Evolutionary conservation across 1,140 invertebrate genomes (phyloP), one percentile per base, ranked within the genome.

Genomic region (Drusus annulatus): DNA sequence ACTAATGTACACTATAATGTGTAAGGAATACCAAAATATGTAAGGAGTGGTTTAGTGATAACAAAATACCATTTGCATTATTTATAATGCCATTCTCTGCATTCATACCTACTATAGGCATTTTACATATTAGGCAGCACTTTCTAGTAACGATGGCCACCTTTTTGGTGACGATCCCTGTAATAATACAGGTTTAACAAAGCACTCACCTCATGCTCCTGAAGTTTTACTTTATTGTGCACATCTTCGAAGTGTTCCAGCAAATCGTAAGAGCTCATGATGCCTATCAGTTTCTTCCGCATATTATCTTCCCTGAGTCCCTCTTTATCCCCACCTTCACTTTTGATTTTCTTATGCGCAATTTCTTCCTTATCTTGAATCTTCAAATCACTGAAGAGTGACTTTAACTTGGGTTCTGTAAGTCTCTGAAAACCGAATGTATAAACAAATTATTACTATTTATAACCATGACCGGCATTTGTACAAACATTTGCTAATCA

Each of bases 281-380:
- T 96, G 60, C 91, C 93, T 85, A 94, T 93, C 0, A 98, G 90
- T 85, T 95, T 97, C 76, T 93, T 93, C 25, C 96, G 89, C 15
- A 98, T 85, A 84, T 94, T 93, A 2, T 96, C 94, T 87, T 97
- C 97, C 87, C 94, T 94, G 0, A 96, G 85, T 0, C 97, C 97
- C 85, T 96, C 95, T 85, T 95, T 94, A 88, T 98, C 97, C 81
- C 93, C 92, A 50, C 95, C 95, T 84, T 97, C 95, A 76, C 93
- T 91, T 84, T 94, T 96, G 0, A 95, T 85, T 85, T 94, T 93
- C 87, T 98, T 98, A 84, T 93, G 93, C 0, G 93, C 91, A 15
- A 97, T 89, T 90, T 98, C 96, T 87, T 97, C 94, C 90, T 97
- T 97, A 84, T 98, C 97, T 78, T 98, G 97, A 58, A 97, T 92